phyloP scores from a whole-genome alignment of 2,888 invertebrate species.

The Luffia ferchaultella region DNA sequence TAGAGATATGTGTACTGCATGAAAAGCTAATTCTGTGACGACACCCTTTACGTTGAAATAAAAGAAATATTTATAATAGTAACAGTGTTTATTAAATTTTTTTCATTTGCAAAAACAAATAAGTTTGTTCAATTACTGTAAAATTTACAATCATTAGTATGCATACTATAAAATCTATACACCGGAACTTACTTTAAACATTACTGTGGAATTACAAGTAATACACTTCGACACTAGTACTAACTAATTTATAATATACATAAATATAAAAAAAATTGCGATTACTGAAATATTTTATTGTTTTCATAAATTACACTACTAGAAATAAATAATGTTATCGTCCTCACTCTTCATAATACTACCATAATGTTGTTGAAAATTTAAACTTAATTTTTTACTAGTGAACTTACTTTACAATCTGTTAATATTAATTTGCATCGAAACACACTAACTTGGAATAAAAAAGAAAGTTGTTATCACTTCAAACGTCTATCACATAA shows the following conservation, averaged over 20 bases:
- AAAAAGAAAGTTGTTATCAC: too few species aligned
- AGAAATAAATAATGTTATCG: conserved; percentile 8
- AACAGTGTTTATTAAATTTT: conserved; percentile 4
- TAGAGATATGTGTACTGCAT: too few species aligned
- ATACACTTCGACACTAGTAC: conserved; percentile 5
- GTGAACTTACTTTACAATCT: conserved; percentile 3
- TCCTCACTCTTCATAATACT: conserved; percentile 4
- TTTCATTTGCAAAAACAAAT: conserved; percentile 1
- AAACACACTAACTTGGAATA: too few species aligned
- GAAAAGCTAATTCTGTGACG: too few species aligned
- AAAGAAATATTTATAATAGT: neutral
- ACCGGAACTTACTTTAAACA: conserved; percentile 6
- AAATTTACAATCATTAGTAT: neutral
- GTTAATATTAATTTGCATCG: too few species aligned
- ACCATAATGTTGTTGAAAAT: conserved; percentile 6
- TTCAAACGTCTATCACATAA: too few species aligned
- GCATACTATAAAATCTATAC: conserved; percentile 9
- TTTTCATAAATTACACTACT: conserved; percentile 4
- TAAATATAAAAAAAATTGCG: neutral
- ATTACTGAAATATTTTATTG: conserved; percentile 6
- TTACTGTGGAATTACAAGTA: conserved; percentile 8
- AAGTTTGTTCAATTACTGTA: neutral
- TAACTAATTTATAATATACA: conserved; percentile 1
- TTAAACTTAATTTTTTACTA: conserved; percentile 8
- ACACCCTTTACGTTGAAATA: neutral